phyloP scores from a whole-genome alignment of 1,140 invertebrate genomes.

The Aphaenogaster rudis region DNA sequence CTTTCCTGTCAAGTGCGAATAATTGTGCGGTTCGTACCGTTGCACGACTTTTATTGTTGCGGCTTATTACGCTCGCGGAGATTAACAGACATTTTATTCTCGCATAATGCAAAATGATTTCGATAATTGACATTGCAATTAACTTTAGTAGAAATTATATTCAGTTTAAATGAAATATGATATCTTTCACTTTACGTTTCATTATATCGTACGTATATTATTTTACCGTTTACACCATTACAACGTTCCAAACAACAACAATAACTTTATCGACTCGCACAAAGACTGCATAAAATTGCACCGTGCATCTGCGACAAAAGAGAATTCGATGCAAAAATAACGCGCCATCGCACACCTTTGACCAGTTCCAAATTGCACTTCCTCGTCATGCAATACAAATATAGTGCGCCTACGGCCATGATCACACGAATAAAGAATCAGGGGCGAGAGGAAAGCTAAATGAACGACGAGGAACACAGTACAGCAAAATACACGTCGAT shows the following conservation, averaged over 20 bases:
- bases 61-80: constrained; percentile 25
- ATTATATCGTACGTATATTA: background rate
- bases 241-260: background rate
- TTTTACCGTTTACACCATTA: background rate
- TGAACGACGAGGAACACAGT: background rate
- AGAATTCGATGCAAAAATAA: constrained; percentile 32
- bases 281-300: constrained; percentile 11
- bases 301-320: background rate
- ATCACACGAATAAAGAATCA: background rate
- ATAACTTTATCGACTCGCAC: background rate
- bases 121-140: background rate
- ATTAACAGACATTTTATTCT: background rate
- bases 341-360: constrained; percentile 19
- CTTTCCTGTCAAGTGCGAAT: background rate
- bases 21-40: background rate
- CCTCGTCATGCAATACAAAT: constrained; percentile 8
- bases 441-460: background rate
- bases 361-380: constrained; percentile 31
- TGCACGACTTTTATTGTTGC: background rate
- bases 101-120: background rate
- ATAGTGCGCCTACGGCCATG: background rate
- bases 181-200: background rate
- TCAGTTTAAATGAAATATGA: background rate
- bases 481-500: constrained; percentile 27
- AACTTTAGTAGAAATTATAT: background rate